Evolutionary conservation across 2,888 invertebrate genomes (phyloP).

Genomic region (Nomada flava): DNA sequence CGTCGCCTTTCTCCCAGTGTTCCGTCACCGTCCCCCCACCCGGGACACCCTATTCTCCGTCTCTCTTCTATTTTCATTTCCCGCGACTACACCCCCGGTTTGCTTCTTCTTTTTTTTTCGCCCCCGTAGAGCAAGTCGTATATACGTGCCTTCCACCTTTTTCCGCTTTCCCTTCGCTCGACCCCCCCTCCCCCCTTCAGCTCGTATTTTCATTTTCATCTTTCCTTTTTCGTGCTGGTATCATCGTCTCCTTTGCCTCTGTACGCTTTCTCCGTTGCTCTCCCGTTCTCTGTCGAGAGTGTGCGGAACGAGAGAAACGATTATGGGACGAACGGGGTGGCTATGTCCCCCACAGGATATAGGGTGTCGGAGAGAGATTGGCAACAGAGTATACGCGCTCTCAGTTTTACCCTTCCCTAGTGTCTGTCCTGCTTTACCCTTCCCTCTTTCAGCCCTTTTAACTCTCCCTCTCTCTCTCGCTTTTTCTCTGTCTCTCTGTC

Average conservation of each 20-base stretch:
- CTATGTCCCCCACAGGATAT: constrained; percentile 71
- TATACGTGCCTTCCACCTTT: constrained; percentile 20
- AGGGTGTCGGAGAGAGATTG: constrained; percentile 77
- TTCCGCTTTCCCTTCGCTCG: constrained; percentile 3
- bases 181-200: background rate
- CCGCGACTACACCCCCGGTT: constrained; percentile 1
- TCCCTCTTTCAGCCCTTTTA: constrained; percentile 17
- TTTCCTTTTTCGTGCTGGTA: constrained; percentile 35
- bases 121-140: constrained; percentile 11
- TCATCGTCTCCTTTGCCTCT: constrained; percentile 11
- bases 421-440: constrained; percentile 26
- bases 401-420: constrained; percentile 59
- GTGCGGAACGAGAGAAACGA: constrained; percentile 74
- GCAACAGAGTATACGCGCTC: constrained; percentile 71
- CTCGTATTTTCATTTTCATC: constrained; percentile 58
- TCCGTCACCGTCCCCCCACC: constrained; percentile 19
- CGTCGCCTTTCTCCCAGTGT: constrained; percentile 26
- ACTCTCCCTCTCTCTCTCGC: constrained; percentile 21
- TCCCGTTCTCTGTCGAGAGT: constrained; percentile 41
- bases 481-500: constrained; percentile 15
- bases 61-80: constrained; percentile 57
- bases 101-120: constrained; percentile 10
- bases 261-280: constrained; percentile 6
- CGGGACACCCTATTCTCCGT: background rate
- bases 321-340: constrained; percentile 76